Evolutionary conservation across 2,113 vertebrate species (phyloP).

Genomic region (Macquaria australasica): DNA sequence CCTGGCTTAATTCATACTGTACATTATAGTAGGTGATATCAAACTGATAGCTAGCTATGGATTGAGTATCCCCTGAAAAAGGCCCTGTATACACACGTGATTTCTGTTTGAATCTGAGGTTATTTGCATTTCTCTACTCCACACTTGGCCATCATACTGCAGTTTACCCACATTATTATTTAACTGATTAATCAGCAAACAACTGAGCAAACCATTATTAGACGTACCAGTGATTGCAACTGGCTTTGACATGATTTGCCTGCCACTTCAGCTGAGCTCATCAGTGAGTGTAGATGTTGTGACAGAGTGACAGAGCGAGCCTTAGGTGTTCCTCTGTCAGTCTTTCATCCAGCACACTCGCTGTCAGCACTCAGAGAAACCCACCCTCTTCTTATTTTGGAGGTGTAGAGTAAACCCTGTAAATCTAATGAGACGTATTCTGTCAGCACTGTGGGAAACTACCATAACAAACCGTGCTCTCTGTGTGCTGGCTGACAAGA

Average conservation of each 20-base stretch:
- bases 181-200: background rate
- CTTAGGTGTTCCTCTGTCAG: background rate
- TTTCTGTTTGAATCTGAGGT: background rate
- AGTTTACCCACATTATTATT: background rate
- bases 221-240: background rate
- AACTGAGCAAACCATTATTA: background rate
- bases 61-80: background rate
- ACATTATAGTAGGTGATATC: background rate
- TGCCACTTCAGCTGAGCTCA: background rate
- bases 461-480: background rate
- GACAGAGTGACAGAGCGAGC: slow-evolving; percentile 2
- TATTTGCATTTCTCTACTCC: no score
- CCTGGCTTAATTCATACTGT: no score
- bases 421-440: slow-evolving; percentile 1
- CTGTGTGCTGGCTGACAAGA: background rate
- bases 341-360: background rate
- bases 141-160: no score
- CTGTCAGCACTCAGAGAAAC: slow-evolving; percentile 6
- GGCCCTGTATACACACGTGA: background rate
- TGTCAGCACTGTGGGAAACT: slow-evolving; percentile 11
- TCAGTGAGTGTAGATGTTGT: background rate
- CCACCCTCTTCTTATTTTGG: background rate
- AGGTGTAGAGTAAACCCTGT: background rate
- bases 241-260: background rate
- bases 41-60: background rate